phyloP scores from a whole-genome alignment of 2,797 vertebrate genomes.

The Sphaeramia orbicularis region DNA sequence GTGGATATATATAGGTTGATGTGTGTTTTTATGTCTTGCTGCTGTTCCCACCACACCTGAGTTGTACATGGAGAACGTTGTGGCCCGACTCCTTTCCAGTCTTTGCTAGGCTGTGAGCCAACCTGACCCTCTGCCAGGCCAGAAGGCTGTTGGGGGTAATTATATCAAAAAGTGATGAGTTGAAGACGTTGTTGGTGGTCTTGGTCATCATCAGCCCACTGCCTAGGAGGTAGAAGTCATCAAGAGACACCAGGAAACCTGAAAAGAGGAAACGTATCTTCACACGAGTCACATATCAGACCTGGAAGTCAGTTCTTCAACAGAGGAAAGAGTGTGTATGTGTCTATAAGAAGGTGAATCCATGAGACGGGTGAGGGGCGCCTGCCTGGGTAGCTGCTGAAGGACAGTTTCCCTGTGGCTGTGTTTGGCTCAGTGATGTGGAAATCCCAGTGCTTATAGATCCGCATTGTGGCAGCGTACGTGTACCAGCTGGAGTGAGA shows the following conservation, averaged over 20 bases:
- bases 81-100: constrained; percentile 88
- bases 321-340: constrained; percentile 78
- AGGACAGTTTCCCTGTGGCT: constrained; percentile 85
- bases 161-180: constrained; percentile 82
- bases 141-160: constrained; percentile 87
- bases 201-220: constrained; percentile 91
- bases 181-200: constrained; percentile 92
- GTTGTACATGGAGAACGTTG: constrained; percentile 88
- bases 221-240: constrained; percentile 91
- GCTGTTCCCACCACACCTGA: constrained; percentile 77
- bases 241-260: constrained; percentile 93
- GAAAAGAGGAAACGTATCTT: background rate
- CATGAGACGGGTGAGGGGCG: constrained; percentile 30
- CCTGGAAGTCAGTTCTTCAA: constrained; percentile 74
- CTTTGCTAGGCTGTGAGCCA: constrained; percentile 90
- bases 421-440: constrained; percentile 81
- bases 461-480: constrained; percentile 91
- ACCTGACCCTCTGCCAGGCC: constrained; percentile 93
- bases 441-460: constrained; percentile 95
- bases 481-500: constrained; percentile 95
- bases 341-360: constrained; percentile 14
- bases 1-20: background rate
- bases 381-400: constrained; percentile 94
- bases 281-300: constrained; percentile 59
- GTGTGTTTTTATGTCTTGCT: background rate